These are phyloP conservation scores for Leptosomus discolor DNA, from an alignment of 2,113 vertebrate species.

Conservation along the genomic window DNA sequence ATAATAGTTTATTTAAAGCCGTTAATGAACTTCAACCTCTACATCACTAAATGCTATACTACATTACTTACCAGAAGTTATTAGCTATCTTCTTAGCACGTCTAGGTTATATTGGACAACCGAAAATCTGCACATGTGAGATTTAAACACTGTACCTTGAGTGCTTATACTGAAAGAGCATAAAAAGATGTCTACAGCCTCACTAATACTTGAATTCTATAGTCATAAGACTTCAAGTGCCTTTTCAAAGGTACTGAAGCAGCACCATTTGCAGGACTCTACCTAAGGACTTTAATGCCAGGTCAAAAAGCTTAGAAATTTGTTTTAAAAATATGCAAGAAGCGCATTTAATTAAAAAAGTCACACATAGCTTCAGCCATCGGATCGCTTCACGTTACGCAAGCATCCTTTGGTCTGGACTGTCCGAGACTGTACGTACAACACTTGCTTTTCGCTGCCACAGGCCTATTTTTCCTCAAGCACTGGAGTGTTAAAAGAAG, in stretches of 20 bases:
- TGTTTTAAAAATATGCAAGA: background rate
- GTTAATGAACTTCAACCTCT: constrained; percentile 76
- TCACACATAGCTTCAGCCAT: background rate
- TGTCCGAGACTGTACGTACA: background rate
- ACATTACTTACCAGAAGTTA: constrained; percentile 75
- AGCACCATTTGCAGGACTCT: constrained; percentile 28
- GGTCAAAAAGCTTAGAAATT: constrained; percentile 56
- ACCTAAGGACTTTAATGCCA: constrained; percentile 32
- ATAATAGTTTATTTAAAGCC: constrained; percentile 85
- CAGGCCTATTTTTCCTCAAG: background rate
- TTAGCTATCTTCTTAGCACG: constrained; percentile 72
- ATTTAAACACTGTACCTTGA: constrained; percentile 52
- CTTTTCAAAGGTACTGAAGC: constrained; percentile 43
- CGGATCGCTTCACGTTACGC: background rate
- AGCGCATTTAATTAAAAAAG: constrained; percentile 23
- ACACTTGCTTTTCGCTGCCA: background rate
- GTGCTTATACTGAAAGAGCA: constrained; percentile 48
- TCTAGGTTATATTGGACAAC: constrained; percentile 64
- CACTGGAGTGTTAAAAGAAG: constrained; percentile 15
- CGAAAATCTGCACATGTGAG: constrained; percentile 40
- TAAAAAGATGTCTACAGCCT: constrained; percentile 29
- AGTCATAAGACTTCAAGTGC: background rate
- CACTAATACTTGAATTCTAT: constrained; percentile 39
- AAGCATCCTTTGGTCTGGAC: background rate
- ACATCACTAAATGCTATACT: constrained; percentile 73